Evolutionary conservation across 2,888 invertebrate species (phyloP), one percentile per base, ranked within the genome.

Genomic region (Atethmia centrago): DNA sequence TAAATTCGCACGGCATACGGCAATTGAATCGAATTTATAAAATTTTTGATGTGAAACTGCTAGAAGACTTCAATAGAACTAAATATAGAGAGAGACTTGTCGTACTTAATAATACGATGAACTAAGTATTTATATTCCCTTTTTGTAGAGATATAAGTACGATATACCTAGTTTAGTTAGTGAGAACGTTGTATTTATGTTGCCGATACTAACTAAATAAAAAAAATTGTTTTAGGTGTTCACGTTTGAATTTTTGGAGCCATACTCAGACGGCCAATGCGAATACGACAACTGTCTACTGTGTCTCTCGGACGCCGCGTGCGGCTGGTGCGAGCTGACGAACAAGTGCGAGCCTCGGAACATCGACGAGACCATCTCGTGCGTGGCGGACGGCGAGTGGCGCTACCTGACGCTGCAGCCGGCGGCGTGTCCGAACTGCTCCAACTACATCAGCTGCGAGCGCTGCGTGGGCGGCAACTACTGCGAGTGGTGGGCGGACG

Each of bases 401-500:
- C 97, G 98, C 74, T 98, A 98, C 90, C 95, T 99, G 21, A 98
- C 98, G 2, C 97, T 98, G 83, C 98, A 98, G 87, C 98, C 99
- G 0, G 97, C 97, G 31, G 97, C 98, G 42, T 99, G 99, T 90
- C 97, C 98, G 16, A 98, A 98, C 88, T 99, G 99, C 91, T 98
- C 98, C 0, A 99, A 99, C 93, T 98, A 98, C 92, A 98, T 99
- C 67, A 98, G 98, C 66, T 99, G 99, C 92, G 97, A 98, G 86
- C 97, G 98, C 40, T 99, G 99, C 93, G 97, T 98, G 4, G 94
- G 97, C n/a, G 97, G 97, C 56, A 93, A 97, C 31, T 93, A 97
- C 56, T 99, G 99, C 94, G 99, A 99, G 94, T 99, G 99, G 99
- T 98, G 98, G 97, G 97, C 98, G 0, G 98, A 98, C 85, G 98